Base-by-base conservation (phyloP, 2,888 invertebrate genomes). In the Seira musarum region DNA sequence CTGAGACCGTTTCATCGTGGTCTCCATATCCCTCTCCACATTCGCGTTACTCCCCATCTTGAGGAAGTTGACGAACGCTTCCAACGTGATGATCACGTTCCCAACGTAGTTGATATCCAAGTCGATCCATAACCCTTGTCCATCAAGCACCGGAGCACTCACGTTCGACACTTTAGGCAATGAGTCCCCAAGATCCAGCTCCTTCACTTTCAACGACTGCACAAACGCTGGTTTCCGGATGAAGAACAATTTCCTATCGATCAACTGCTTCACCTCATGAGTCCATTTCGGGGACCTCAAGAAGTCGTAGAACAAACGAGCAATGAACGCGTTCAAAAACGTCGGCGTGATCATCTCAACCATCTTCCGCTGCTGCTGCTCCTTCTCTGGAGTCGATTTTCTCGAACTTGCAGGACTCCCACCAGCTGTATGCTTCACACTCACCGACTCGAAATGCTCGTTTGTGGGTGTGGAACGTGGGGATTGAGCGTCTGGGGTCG, bases 201-300 rank as follows among this genome's bases (percentile, higher is more conserved):
- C 93, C 40, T 93, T 93, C 84, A 97, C 92, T 67, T 92, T 89
- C 71, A 97, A 90, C 85, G 94, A 94, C 83, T 96, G 95, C 91
- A 97, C 95, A 89, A 97, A 96, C 87, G 94, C 93, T 0, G 97
- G 97, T 87, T 94, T 93, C 90, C 94, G 95, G 85, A 97, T 94
- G 80, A 95, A 94, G 79, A 93, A 92, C 1, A 97, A 90, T 90
- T 97, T 97, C 87, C 93, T 92, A 89, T 97, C 96, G 88, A 97
- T 93, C 88, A 93, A 92, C 70, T 93, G 92, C 88, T 93, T 93
- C 49, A 97, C 91, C 82, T 92, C 91, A 76, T 91, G 90, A 49
- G 93, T 92, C 90, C 94, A 94, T 80, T 90, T 89, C 1, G 92
- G 91, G 88, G 95, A 93, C 40, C 93, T 92, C 88, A 95, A 92